Evolutionary conservation across 1,140 invertebrate species (phyloP), one percentile per base, ranked within the genome.

Genomic region (Phymastichus coffea): DNA sequence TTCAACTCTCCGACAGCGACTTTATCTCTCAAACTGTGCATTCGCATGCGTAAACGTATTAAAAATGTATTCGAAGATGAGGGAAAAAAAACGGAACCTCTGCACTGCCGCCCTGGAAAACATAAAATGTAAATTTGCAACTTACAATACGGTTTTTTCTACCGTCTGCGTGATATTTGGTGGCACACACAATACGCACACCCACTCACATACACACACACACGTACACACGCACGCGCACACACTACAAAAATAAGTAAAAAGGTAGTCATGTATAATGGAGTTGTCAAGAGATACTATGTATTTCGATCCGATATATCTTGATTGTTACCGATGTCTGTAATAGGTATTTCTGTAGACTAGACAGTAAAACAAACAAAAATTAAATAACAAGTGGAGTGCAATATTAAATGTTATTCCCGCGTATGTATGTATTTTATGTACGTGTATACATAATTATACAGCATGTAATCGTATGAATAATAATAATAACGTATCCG

Each of bases 31-130:
- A n/a, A n/a, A n/a, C n/a, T n/a, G n/a, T n/a, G n/a, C n/a, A n/a
- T n/a, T n/a, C n/a, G n/a, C n/a, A n/a, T n/a, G n/a, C n/a, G n/a
- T n/a, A n/a, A n/a, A n/a, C n/a, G n/a, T n/a, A n/a, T n/a, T n/a
- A n/a, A n/a, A n/a, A n/a, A n/a, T n/a, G n/a, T n/a, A n/a, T n/a
- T n/a, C n/a, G n/a, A n/a, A n/a, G n/a, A n/a, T n/a, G n/a, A n/a
- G n/a, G n/a, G n/a, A n/a, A n/a, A n/a, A n/a, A n/a, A n/a, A n/a
- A n/a, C n/a, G n/a, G n/a, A n/a, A 78, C 68, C 69, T 78, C 70
- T 65, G 71, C 75, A 78, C 74, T 78, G 76, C 75, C 75, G 69
- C 70, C 71, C 71, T 64, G 61, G 71, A 75, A 74, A 74, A 70
- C 62, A 70, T 70, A 69, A 73, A 61, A 69, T 73, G 33, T 44